Evolutionary conservation across 2,113 vertebrate species (phyloP), one percentile per base, ranked within the genome.

Genomic region (Odocoileus virginianus): DNA sequence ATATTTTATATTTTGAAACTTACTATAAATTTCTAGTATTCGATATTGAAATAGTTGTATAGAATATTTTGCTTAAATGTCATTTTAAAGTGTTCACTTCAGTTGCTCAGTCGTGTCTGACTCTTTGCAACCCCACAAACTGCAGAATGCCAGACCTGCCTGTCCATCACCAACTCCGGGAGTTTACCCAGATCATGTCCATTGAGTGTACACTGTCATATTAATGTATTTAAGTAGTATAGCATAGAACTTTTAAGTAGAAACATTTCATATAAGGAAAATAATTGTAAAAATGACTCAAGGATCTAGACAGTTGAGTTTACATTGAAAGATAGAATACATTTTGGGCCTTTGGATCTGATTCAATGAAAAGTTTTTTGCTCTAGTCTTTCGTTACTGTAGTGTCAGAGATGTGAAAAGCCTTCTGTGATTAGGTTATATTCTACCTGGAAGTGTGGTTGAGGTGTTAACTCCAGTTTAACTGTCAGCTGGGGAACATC

Each of bases 41-140:
- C 36, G 78, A 0, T 92, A 90, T 87, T 96, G 71, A 96, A 40
- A 17, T 55, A 86, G 85, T 92, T 76, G 33, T 8, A 71, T 58
- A 88, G 61, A 95, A 4, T 84, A 83, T 76, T 30, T 91, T 95
- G 54, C 36, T 28, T 91, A 91, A 97, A 71, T 81, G 28, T 89
- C 87, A 78, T 50, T 47, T 61, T 87, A 64, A 78, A 87, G 64
- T 50, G 47, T 50, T 50, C 47, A 50, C 12, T 50, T 50, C 12
- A 50, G 47, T 50, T 13, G 12, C 47, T 50, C 47, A 50, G 47
- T 50, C 3, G 47, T 50, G 47, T 50, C 47, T 13, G 47, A 13
- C 47, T 50, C 47, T 50, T 50, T 50, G 47, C 47, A 50, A 50
- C 47, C 47, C 47, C 47, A 50, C 3, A 13, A 50, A 50, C 47